A percentile compares a stretch with the other conserved stretches of the same genome.
These are phyloP conservation scores for Chirona hameri DNA, from an alignment of 2,888 invertebrate species.

Conservation along the genomic window DNA sequence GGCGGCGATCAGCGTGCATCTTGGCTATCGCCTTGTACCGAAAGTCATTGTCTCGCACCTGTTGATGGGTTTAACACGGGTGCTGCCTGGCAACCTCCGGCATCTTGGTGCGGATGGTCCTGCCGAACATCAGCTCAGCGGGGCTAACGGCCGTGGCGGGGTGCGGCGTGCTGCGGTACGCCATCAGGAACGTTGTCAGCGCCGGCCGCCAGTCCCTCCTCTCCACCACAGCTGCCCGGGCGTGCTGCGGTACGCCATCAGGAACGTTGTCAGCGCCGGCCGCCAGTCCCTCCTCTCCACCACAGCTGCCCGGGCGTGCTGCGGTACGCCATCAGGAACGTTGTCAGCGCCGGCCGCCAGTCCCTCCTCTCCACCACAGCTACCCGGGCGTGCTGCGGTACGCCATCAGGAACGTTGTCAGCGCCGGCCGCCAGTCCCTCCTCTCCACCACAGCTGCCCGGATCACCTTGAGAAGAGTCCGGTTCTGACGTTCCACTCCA, in stretches of 20 bases:
- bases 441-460: not conserved
- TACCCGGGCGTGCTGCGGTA: not conserved
- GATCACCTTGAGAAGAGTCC: slow-evolving; percentile 2
- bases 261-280: no score
- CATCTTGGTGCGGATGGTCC: not conserved
- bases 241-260: no score
- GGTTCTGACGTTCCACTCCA: not conserved
- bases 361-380: no score
- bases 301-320: no score
- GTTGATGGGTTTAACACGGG: slow-evolving; percentile 3
- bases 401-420: not conserved
- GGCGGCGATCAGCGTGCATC: not conserved
- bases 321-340: no score
- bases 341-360: no score
- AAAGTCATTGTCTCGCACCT: no score
- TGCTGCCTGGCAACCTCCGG: slow-evolving; percentile 30
- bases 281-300: no score
- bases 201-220: not conserved
- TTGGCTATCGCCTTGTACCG: no score
- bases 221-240: not conserved
- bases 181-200: not conserved
- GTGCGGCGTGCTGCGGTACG: not conserved
- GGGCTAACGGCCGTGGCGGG: not conserved
- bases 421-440: not conserved
- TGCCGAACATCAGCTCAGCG: not conserved